Base-by-base conservation (phyloP, 2,888 invertebrate species). In the Caenorhabditis sp. region DNA sequence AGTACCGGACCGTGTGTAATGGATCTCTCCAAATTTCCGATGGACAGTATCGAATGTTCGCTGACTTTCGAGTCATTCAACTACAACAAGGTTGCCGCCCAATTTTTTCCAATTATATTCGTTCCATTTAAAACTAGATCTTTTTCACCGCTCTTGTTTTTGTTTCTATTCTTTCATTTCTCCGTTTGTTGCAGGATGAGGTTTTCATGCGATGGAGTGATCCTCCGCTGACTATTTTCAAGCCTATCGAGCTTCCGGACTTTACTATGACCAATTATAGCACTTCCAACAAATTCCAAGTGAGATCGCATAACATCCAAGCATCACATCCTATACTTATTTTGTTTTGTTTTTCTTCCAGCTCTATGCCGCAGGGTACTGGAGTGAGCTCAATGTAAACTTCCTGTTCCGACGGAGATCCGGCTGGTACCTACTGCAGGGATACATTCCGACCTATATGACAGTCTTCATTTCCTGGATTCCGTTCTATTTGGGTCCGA, bases 381-480 rank as follows among this genome's bases (percentile, higher is more conserved):
- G 89, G 89, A 87, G 88, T 74, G 89, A 89, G 48, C 71, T 89
- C 45, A 87, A 87, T 8, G 88, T 87, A 9, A 82, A 81, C 24
- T 89, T 89, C 61, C 55, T 82, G 1, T 89, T 89, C 73, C 68
- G 84, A 20, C 68, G 89, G 41, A 74, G 88, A 37, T 89, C 89
- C 68, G 88, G 88, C 24, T 89, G 89, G 89, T 89, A 89, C 79
- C 71, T 89, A 2, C 76, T 89, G 13, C 89, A 89, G 78, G 89
- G 87, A 72, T 89, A 87, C 77, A 87, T 89, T 52, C 89, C 89
- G 20, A 88, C 88, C 11, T 89, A 89, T 61, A 82, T 89, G 83
- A 88, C 87, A 6, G 80, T 83, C 1, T 89, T 89, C 83, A 89
- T 89, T 20, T 87, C 87, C 5, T 89, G 89, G 89, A 89, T 89